These are phyloP conservation scores for Hippopotamus amphibius DNA, from an alignment of 2,113 vertebrate genomes.

Conservation along the genomic window DNA sequence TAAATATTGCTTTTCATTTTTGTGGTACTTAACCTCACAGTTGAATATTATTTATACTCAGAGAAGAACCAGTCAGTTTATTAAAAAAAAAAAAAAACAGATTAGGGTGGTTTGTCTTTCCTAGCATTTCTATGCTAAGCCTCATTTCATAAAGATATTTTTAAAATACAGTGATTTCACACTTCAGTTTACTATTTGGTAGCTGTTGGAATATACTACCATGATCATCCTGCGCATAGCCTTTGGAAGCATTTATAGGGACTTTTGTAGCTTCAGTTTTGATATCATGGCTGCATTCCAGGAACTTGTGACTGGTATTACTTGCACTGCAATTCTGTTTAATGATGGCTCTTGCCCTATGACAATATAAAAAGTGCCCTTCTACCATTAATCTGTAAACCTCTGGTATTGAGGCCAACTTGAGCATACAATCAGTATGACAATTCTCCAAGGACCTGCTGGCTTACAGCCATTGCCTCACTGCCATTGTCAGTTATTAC, in stretches of 20 bases:
- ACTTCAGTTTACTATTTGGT: slow-evolving; percentile 35
- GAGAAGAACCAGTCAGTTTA: background rate
- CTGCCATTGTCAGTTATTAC: background rate
- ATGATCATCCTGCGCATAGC: background rate
- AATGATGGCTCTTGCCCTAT: background rate
- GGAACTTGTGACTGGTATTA: background rate
- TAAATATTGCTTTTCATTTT: background rate
- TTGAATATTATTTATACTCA: slow-evolving; percentile 9
- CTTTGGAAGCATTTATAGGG: slow-evolving; percentile 34
- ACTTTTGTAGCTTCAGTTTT: slow-evolving; percentile 36
- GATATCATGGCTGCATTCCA: background rate
- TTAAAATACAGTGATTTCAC: slow-evolving; percentile 4
- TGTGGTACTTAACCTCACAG: background rate
- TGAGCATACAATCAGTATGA: background rate
- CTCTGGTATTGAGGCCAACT: background rate
- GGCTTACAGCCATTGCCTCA: background rate
- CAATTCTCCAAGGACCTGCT: background rate
- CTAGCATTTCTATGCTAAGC: background rate
- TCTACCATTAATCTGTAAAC: slow-evolving; percentile 29
- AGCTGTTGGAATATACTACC: background rate
- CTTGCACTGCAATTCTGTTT: slow-evolving; percentile 38
- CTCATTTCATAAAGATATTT: slow-evolving; percentile 49
- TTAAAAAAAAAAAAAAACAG: background rate
- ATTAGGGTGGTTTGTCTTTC: background rate
- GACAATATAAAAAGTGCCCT: slow-evolving; percentile 1